phyloP scores from a whole-genome alignment of 2,113 vertebrate genomes.

The Colossoma macropomum region DNA sequence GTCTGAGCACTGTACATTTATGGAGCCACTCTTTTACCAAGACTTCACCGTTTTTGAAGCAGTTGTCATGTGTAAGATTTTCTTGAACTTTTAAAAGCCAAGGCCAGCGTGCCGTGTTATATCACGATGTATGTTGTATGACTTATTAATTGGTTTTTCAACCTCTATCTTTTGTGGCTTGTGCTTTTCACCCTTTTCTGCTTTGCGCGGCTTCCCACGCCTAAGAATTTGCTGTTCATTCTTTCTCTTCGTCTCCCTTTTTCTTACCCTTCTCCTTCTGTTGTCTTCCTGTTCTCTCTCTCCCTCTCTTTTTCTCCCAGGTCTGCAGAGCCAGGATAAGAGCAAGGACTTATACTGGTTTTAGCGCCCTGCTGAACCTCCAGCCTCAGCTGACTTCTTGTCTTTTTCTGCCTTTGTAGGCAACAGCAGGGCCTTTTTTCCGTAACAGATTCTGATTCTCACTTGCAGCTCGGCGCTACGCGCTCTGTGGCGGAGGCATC shows the following conservation, averaged over 20 bases:
- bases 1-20: not conserved
- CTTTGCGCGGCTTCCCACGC: conserved; percentile 49
- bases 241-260: conserved; percentile 13
- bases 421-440: conserved; percentile 72
- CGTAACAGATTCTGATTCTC: conserved; percentile 94
- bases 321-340: conserved; percentile 95
- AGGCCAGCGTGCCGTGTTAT: conserved; percentile 20
- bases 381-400: conserved; percentile 73
- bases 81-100: conserved; percentile 5
- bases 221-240: conserved; percentile 46
- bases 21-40: not conserved
- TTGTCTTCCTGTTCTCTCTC: conserved; percentile 52
- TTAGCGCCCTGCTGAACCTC: conserved; percentile 81
- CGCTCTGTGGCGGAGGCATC: conserved; percentile 87
- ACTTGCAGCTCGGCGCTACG: conserved; percentile 93
- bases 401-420: conserved; percentile 74
- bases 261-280: conserved; percentile 21
- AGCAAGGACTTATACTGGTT: conserved; percentile 98
- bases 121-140: not conserved
- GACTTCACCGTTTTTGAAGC: not conserved
- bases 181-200: conserved; percentile 45
- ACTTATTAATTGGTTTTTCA: conserved; percentile 29
- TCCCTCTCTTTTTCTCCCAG: conserved; percentile 78
- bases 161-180: conserved; percentile 32
- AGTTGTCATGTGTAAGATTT: not conserved